phyloP scores from a whole-genome alignment of 2,113 vertebrate genomes.

The Laticauda colubrina region DNA sequence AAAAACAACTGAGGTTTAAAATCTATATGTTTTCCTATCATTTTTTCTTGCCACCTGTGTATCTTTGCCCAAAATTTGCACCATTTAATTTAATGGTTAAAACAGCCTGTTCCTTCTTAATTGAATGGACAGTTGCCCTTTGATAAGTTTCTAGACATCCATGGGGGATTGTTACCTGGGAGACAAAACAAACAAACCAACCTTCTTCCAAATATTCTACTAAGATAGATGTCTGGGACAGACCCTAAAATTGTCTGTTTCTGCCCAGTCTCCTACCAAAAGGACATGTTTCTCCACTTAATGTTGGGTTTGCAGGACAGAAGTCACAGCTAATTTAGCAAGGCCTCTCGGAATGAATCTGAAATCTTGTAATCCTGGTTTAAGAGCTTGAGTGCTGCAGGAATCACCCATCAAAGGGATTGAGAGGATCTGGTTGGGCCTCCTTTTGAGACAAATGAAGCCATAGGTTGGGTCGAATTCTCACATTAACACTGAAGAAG shows the following conservation, averaged over 20 bases:
- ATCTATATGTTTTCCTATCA: too few species aligned
- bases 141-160: neutral
- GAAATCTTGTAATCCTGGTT: neutral
- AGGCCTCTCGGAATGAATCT: neutral
- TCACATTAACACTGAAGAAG: neutral
- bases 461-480: neutral
- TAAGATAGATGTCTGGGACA: conserved; percentile 18
- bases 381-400: neutral
- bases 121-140: neutral
- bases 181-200: neutral
- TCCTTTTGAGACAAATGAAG: neutral
- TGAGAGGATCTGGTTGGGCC: neutral
- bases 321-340: conserved; percentile 8
- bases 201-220: neutral
- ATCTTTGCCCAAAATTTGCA: neutral
- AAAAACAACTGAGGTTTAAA: too few species aligned
- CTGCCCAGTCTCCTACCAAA: neutral
- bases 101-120: neutral
- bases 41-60: too few species aligned
- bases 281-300: neutral
- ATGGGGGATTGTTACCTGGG: neutral
- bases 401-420: neutral
- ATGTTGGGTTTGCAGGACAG: neutral
- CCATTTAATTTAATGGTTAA: neutral
- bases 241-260: neutral